Base-by-base conservation (phyloP, 2,113 vertebrate genomes). In the Vulpes lagopus region DNA sequence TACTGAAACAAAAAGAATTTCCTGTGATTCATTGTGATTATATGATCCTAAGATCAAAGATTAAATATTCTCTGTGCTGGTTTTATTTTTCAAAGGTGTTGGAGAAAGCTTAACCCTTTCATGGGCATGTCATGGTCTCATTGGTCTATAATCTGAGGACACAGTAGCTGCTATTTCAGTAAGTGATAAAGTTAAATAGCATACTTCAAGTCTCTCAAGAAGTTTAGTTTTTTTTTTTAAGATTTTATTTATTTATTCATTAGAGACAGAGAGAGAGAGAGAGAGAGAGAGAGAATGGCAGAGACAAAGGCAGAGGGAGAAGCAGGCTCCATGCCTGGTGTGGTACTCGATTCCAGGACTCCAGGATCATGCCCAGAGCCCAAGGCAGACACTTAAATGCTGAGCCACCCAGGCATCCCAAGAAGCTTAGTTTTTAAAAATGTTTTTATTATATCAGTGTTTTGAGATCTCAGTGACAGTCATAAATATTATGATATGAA, bases 101-200 rank as follows among this genome's bases (percentile, higher is more conserved):
- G 27, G 8, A 6, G 2, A 1, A 0, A 2, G 5, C 3, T 30
- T 81, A 71, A 38, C 30, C 0, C 20, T 91, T 51, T 51, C 2
- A 14, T 8, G 5, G 20, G 15, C 14, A 22, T 43, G 7, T 1
- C 3, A n/a, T 43, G 23, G 9, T 62, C 6, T 87, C 64, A 83
- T 32, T 57, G 15, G 1, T n/a, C 17, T 51, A 9, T n/a, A 65
- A 84, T 73, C 55, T 49, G 55, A 82, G 11, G 8, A 22, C 0
- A 32, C 8, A 8, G 12, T 20, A 8, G 4, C 1, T 86, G 11
- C 23, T 95, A 60, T 59, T 93, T 65, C 20, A 73, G 8, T 49
- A 86, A 82, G 19, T 12, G 69, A n/a, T 59, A 16, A 57, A 62
- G 25, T 92, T 64, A 57, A 2, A 79, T 17, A 87, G 23, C 6